Conservation (phyloP, 2,113 vertebrate species). For the Cyprinodon variegatus region DNA sequence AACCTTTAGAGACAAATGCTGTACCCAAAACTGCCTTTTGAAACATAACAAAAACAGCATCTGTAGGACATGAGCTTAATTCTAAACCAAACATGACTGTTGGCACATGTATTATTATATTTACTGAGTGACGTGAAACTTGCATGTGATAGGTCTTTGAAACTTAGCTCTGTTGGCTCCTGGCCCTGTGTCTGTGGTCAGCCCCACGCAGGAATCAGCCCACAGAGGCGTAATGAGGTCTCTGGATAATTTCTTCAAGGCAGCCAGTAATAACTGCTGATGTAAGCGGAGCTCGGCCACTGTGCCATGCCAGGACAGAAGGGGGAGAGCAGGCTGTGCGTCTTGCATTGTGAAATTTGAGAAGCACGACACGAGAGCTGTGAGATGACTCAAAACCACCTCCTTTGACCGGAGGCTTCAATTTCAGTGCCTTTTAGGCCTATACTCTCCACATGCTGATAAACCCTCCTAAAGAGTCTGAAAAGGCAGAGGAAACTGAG, state of each 20-base stretch:
- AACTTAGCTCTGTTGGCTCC: conserved; percentile 40
- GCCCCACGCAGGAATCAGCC: conserved; percentile 37
- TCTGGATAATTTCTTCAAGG: conserved; percentile 58
- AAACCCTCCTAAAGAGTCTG: conserved; percentile 50
- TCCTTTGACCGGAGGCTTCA: conserved; percentile 47
- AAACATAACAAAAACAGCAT: conserved; percentile 45
- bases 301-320: conserved; percentile 49
- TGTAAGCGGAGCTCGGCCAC: conserved; percentile 50
- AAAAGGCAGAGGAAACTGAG: conserved; percentile 40
- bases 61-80: conserved; percentile 52
- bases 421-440: conserved; percentile 39
- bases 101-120: conserved; percentile 56
- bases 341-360: conserved; percentile 68
- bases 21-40: conserved; percentile 12
- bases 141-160: conserved; percentile 45
- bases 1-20: conserved; percentile 60
- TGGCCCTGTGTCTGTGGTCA: conserved; percentile 41
- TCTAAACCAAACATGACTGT: conserved; percentile 60
- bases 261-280: conserved; percentile 55
- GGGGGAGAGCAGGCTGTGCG: conserved; percentile 34
- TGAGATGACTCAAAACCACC: conserved; percentile 55
- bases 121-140: conserved; percentile 48
- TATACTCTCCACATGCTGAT: conserved; percentile 60
- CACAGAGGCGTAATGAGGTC: conserved; percentile 58
- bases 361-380: conserved; percentile 39